Percentiles rank a stretch among this genome's conserved stretches.
phyloP scores from a whole-genome alignment of 1,140 invertebrate genomes.

The Gonioctena quinquepunctata region DNA sequence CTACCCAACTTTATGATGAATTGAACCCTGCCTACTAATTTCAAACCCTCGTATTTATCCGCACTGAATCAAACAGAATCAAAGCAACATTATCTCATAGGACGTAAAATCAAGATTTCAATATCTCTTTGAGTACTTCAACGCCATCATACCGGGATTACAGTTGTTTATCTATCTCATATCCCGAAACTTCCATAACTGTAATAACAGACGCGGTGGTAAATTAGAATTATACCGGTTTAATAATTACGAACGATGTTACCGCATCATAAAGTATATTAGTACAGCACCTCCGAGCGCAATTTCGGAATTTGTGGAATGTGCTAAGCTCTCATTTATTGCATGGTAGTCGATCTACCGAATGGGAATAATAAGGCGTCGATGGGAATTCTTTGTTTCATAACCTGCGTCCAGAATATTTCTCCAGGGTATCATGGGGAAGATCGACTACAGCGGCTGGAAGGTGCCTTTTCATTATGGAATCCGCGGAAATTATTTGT shows the following conservation, averaged over 20 bases:
- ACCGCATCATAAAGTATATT: conserved; percentile 42
- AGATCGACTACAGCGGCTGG: too few species aligned
- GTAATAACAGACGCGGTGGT: conserved; percentile 31
- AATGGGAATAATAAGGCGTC: neutral
- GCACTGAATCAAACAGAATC: too few species aligned
- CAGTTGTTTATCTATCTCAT: conserved; percentile 30
- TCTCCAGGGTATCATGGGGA: neutral
- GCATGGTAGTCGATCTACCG: neutral
- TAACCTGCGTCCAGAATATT: neutral
- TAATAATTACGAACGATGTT: conserved; percentile 45
- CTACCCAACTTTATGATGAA: too few species aligned
- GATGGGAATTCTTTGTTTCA: neutral
- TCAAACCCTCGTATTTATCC: too few species aligned
- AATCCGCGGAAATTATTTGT: too few species aligned
- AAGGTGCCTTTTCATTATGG: too few species aligned
- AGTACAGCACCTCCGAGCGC: conserved; percentile 40
- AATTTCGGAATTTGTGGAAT: conserved; percentile 20
- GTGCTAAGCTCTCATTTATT: conserved; percentile 12
- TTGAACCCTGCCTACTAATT: too few species aligned
- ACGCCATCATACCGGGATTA: conserved; percentile 9
- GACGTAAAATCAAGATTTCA: too few species aligned
- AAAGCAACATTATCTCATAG: too few species aligned
- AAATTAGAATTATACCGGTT: conserved; percentile 41
- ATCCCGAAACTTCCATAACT: conserved; percentile 33
- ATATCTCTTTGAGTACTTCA: too few species aligned